Evolutionary conservation across 2,797 vertebrate species (phyloP).

Genomic region (Melanotaenia pygmaea): DNA sequence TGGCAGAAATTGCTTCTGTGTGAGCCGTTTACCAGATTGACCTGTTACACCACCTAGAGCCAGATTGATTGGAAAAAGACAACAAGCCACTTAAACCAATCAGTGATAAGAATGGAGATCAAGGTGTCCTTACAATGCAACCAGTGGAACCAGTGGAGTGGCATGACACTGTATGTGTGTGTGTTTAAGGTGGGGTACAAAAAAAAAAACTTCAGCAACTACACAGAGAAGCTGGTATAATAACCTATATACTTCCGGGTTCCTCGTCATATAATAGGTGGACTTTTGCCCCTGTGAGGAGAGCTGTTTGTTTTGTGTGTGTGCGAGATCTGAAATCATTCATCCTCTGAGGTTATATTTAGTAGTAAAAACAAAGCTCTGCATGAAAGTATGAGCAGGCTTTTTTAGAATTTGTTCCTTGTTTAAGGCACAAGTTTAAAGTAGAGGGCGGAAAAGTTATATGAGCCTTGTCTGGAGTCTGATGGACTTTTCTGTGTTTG

Average conservation of each 20-base stretch:
- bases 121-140: constrained; percentile 59
- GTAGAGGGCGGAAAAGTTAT: background rate
- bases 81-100: constrained; percentile 55
- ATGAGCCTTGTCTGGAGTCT: constrained; percentile 19
- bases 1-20: background rate
- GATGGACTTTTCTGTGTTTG: constrained; percentile 66
- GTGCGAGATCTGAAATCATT: constrained; percentile 27
- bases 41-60: constrained; percentile 40
- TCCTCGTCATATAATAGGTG: constrained; percentile 62
- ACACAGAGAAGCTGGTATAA: constrained; percentile 52
- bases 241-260: constrained; percentile 62
- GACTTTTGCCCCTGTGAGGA: constrained; percentile 70
- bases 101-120: constrained; percentile 50
- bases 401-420: background rate
- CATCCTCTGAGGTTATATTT: background rate
- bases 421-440: background rate
- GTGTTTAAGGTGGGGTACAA: constrained; percentile 60
- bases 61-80: constrained; percentile 30
- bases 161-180: constrained; percentile 50
- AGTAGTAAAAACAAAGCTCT: background rate
- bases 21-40: constrained; percentile 7
- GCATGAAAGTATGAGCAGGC: background rate
- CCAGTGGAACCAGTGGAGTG: constrained; percentile 77
- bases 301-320: constrained; percentile 53
- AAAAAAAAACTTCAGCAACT: constrained; percentile 51